Evolutionary conservation across 2,113 vertebrate genomes (phyloP), one percentile per base, ranked within the genome.

Genomic region (Dipodomys spectabilis): DNA sequence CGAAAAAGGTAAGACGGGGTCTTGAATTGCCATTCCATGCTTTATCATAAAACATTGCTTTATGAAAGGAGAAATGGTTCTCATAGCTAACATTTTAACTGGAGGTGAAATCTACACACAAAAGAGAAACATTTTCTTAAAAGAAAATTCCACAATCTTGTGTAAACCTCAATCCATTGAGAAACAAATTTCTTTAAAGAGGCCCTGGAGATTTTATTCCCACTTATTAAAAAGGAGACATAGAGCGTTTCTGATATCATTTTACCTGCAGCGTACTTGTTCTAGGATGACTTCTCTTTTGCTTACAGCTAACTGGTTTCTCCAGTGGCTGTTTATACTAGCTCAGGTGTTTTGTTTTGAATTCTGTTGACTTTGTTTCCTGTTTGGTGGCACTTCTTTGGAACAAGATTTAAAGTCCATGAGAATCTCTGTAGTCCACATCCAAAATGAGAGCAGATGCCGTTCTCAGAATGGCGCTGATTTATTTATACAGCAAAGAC

Each of bases 1-100:
- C 82, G 16, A 82, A 39, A 96, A 97, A 95, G 98, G 98, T 98
- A 90, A 96, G 93, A 49, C 1, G 39, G 73, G 30, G 35, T 16
- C 30, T 32, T 28, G 18, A 69, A 49, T 30, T 25, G 28, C 16
- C 39, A 13, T 45, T 79, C 53, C 30, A 85, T 77, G 3, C 22
- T 7, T 68, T 79, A 57, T 57, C 45, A 12, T 23, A 72, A 74
- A 30, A 4, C 9, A 28, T 11, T 35, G 28, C 53, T 86, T 88
- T 73, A n/a, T 7, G 11, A 53, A 83, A 60, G 22, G 87, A 73
- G 69, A 64, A 82, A 57, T 27, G 35, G 32, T 83, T 79, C 44
- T 32, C 35, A 45, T 44, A 73, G 80, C 16, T 27, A 80, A 45
- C 12, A 57, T 13, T 57, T 57, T 57, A 57, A 11, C 20, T 68